Evolutionary conservation across 2,888 invertebrate species (phyloP).

Genomic region (Trisateles emortualis): DNA sequence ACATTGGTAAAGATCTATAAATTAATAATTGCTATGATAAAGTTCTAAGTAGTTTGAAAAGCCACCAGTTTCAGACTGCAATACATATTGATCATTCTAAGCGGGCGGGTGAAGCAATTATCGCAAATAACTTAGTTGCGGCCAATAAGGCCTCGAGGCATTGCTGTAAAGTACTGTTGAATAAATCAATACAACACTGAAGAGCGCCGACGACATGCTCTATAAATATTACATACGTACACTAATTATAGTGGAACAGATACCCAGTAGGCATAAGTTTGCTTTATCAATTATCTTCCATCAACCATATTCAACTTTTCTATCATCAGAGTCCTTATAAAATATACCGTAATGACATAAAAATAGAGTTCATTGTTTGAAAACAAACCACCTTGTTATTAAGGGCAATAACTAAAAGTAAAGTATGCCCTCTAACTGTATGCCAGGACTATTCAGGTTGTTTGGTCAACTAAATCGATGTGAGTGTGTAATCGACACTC

Average conservation of each 20-base stretch:
- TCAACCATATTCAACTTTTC: conserved; percentile 41
- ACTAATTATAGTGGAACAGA: conserved; percentile 67
- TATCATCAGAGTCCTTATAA: conserved; percentile 12
- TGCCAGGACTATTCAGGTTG: conserved; percentile 34
- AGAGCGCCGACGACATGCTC: conserved; percentile 53
- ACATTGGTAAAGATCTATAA: too few species aligned
- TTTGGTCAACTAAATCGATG: conserved; percentile 42
- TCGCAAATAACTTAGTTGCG: conserved; percentile 70
- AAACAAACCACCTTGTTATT: neutral
- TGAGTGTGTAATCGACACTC: conserved; percentile 29
- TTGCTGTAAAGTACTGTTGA: conserved; percentile 57
- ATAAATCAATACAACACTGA: conserved; percentile 74
- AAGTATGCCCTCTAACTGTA: conserved; percentile 36
- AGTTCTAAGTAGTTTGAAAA: neutral
- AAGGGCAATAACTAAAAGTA: conserved; percentile 21
- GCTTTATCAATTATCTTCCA: conserved; percentile 61
- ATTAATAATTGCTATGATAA: conserved; percentile 2
- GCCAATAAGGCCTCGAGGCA: conserved; percentile 55
- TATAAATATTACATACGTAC: conserved; percentile 63
- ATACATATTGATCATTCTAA: conserved; percentile 57
- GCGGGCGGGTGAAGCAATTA: conserved; percentile 66
- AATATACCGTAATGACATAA: conserved; percentile 27
- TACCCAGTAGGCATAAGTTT: conserved; percentile 69
- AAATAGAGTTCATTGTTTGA: conserved; percentile 22
- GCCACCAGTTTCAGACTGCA: neutral